These are phyloP conservation scores for Seriola aureovittata DNA, from an alignment of 2,113 vertebrate genomes.

Conservation along the genomic window DNA sequence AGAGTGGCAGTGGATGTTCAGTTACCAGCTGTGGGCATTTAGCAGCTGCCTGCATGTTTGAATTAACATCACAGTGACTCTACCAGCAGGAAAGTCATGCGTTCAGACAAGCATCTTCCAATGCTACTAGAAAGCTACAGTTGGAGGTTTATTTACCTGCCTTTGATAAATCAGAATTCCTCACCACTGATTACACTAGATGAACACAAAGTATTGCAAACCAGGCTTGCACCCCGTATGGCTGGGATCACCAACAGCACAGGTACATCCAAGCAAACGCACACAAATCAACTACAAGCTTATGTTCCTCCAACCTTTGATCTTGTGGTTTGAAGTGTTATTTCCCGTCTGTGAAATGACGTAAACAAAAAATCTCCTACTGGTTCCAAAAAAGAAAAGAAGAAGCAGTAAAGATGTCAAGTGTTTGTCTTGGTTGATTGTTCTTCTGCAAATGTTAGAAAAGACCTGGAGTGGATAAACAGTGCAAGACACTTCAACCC, in stretches of 20 bases:
- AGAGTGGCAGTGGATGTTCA: slow-evolving; percentile 62
- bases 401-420: background rate
- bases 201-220: background rate
- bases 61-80: slow-evolving; percentile 61
- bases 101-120: slow-evolving; percentile 23
- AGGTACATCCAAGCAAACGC: no score
- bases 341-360: no score
- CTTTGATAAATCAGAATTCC: background rate
- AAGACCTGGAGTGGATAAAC: background rate
- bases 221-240: background rate
- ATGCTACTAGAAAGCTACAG: slow-evolving; percentile 12
- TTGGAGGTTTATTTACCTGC: background rate
- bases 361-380: no score
- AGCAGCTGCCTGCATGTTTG: slow-evolving; percentile 74
- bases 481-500: background rate
- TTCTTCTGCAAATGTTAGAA: slow-evolving; percentile 14
- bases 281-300: no score
- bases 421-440: slow-evolving; percentile 10
- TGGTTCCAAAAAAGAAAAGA: no score
- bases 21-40: slow-evolving; percentile 74
- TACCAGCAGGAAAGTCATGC: slow-evolving; percentile 35
- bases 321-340: no score
- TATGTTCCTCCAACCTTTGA: no score
- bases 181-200: background rate
- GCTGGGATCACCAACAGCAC: background rate